Evolutionary conservation across 2,797 vertebrate species (phyloP), one percentile per base, ranked within the genome.

Genomic region (Tokudaia tokunoshimensis): DNA sequence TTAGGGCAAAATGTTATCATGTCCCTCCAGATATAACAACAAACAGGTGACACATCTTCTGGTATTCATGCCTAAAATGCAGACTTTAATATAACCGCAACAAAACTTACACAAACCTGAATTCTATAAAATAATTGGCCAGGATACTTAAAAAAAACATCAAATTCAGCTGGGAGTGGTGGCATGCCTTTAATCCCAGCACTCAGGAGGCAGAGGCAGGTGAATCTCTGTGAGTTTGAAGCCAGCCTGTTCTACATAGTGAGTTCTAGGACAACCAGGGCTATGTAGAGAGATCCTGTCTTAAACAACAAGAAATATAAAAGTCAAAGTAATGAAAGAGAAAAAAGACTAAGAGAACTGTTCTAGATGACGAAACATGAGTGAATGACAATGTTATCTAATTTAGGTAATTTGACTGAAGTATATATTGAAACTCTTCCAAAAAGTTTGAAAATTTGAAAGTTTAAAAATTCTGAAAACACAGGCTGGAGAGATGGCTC

Each of bases 381-480:
- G 37, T 80, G 89, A 96, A 92, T 29, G 79, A 50, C 55, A 75
- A 47, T 67, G 63, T 80, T 65, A 31, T 67, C 59, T 67, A 34
- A 31, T 14, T 80, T 96, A 75, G 50, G 29, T 52, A 92, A 96
- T 84, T 47, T 83, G n/a, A 93, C 78, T 87, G 52, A 94, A 82
- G 20, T 20, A 86, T 67, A 94, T 87, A 67, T n/a, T 20, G 37
- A 52, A 97, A 96, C 82, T 92, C 87, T 96, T 84, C 44, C 89
- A 79, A 96, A 94, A 70, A 92, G 86, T 59, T 95, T 89, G 41
- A 74, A 91, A 91, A 92, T 31, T 34, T 92, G 15, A 82, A 95
- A 67, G 78, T 76, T 82, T 47, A 81, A 82, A 91, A 83, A 57
- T 94, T 91, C 59, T 61, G 55, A 61, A 61, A 76, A 61, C 87